These are phyloP conservation scores for Dysmachus trigonus DNA, from an alignment of 2,888 invertebrate genomes.

Conservation along the genomic window DNA sequence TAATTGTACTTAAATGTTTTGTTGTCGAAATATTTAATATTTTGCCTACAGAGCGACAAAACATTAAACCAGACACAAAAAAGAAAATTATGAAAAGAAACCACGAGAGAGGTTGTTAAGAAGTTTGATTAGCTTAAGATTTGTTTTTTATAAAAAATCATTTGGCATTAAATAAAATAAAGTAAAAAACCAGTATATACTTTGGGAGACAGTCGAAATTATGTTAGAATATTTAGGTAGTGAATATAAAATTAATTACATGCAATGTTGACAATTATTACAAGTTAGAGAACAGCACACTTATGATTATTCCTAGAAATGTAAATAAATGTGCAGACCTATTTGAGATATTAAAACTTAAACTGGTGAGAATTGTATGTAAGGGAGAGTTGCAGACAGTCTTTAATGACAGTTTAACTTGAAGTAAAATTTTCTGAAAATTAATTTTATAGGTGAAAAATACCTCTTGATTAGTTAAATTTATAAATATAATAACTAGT, in stretches of 20 bases:
- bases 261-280: conserved; percentile 17
- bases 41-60: neutral
- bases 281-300: conserved; percentile 29
- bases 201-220: neutral
- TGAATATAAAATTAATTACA: neutral
- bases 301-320: conserved; percentile 24
- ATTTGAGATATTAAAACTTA: conserved; percentile 1
- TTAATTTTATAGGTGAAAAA: neutral
- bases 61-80: conserved; percentile 28
- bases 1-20: conserved; percentile 22
- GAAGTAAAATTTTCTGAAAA: conserved; percentile 25
- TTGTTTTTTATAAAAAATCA: neutral
- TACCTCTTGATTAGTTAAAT: neutral
- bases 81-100: conserved; percentile 13
- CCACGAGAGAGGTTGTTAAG: conserved; percentile 20
- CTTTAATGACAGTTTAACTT: neutral
- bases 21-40: neutral
- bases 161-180: neutral
- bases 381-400: neutral
- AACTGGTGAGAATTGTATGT: conserved; percentile 30
- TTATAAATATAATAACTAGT: neutral
- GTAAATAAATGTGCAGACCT: conserved; percentile 32
- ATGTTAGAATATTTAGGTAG: conserved; percentile 5
- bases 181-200: neutral
- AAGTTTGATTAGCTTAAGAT: conserved; percentile 17